Evolutionary conservation across 1,140 invertebrate species (phyloP).

Genomic region (Neocloeon triangulifer): DNA sequence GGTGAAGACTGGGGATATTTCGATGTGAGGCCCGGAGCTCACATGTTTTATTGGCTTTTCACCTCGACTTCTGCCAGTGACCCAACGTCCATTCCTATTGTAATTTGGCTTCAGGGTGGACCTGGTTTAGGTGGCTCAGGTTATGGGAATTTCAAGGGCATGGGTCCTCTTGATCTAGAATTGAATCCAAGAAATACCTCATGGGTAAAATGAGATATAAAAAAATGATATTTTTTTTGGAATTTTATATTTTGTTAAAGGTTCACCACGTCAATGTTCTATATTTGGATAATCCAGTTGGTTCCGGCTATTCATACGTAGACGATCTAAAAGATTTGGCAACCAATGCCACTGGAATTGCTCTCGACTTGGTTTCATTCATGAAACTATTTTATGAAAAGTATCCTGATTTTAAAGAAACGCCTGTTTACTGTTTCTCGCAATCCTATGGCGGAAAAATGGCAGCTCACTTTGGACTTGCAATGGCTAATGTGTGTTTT

Average conservation of each 20-base stretch:
- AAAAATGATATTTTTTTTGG: no score
- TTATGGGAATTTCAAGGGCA: constrained; percentile 53
- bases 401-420: constrained; percentile 36
- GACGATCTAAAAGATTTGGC: constrained; percentile 28
- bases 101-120: constrained; percentile 60
- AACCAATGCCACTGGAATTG: constrained; percentile 47
- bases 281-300: constrained; percentile 75
- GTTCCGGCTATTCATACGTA: constrained; percentile 68
- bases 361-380: constrained; percentile 47
- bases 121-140: constrained; percentile 52
- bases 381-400: constrained; percentile 35
- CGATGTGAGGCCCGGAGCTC: constrained; percentile 37
- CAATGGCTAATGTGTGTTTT: constrained; percentile 37
- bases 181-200: constrained; percentile 38
- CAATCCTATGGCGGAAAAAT: constrained; percentile 84
- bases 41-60: constrained; percentile 70
- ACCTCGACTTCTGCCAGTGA: constrained; percentile 34
- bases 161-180: constrained; percentile 43
- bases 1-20: constrained; percentile 45
- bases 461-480: constrained; percentile 48
- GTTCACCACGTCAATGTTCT: constrained; percentile 54
- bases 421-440: constrained; percentile 57
- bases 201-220: no score
- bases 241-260: no score
- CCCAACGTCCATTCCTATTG: constrained; percentile 31